These are phyloP conservation scores for Branchipolynoe longqiensis DNA, from an alignment of 2,888 invertebrate genomes.

Conservation along the genomic window DNA sequence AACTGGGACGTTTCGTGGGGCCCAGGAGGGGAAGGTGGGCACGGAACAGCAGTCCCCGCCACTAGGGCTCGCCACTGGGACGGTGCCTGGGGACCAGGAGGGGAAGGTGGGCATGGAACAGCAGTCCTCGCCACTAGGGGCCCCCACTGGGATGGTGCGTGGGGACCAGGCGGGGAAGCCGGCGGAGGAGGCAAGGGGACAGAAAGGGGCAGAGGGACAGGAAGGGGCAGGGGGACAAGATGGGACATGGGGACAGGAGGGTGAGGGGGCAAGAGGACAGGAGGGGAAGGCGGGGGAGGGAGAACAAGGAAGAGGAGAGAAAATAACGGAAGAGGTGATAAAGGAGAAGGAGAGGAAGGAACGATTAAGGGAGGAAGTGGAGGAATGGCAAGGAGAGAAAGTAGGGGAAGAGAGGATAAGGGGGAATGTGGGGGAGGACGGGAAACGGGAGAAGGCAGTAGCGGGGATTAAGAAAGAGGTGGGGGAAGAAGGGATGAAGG, in stretches of 20 bases:
- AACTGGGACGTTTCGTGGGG: no score
- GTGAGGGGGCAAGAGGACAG: not conserved
- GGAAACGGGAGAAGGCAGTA: not conserved
- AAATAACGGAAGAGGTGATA: not conserved
- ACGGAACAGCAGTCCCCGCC: no score
- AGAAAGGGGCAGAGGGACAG: not conserved
- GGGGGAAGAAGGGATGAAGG: not conserved
- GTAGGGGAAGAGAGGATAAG: not conserved
- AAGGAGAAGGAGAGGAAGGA: not conserved
- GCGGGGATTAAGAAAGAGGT: not conserved
- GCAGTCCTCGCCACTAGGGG: no score
- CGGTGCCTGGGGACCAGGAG: no score
- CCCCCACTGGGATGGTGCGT: no score
- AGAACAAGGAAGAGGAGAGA: not conserved
- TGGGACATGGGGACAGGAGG: not conserved
- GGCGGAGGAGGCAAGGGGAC: not conserved
- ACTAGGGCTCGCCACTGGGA: no score
- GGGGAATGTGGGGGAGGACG: not conserved
- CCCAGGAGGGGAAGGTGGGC: no score
- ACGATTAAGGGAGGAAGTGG: not conserved
- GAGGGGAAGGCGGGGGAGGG: not conserved
- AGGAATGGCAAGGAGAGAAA: not conserved
- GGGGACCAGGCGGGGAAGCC: not conserved
- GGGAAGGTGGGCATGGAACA: no score
- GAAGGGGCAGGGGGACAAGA: not conserved